Evolutionary conservation across 2,113 vertebrate genomes (phyloP).

Genomic region (Progne subis): DNA sequence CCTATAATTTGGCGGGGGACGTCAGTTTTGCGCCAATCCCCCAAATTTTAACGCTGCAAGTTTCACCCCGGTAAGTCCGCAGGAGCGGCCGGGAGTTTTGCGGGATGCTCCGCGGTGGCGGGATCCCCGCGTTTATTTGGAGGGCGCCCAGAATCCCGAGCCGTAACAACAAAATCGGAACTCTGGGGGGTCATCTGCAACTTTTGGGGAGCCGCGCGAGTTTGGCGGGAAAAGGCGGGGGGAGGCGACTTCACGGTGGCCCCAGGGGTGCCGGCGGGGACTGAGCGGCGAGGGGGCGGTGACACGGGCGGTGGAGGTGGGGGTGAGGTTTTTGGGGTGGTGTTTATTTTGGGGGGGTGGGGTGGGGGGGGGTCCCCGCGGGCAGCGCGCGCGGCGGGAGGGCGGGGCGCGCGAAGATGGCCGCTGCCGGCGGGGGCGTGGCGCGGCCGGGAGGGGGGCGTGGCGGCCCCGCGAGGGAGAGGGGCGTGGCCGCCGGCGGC

Average conservation of each 20-base stretch:
- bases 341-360: too few species aligned
- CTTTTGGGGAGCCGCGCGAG: neutral
- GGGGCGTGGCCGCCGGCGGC: too few species aligned
- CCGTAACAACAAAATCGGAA: neutral
- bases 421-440: too few species aligned
- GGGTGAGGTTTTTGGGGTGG: too few species aligned
- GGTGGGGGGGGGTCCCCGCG: too few species aligned
- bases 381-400: too few species aligned
- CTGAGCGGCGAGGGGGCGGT: neutral
- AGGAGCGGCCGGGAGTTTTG: neutral
- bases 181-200: neutral
- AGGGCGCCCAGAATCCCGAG: neutral
- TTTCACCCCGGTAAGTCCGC: too few species aligned
- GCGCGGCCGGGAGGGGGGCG: too few species aligned
- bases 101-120: neutral
- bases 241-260: neutral
- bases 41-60: rapidly evolving
- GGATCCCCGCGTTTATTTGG: neutral
- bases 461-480: too few species aligned
- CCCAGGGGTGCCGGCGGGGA: too few species aligned
- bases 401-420: too few species aligned
- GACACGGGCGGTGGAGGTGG: neutral
- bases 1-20: neutral
- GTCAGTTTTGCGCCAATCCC: neutral
- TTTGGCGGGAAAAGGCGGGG: neutral